Evolutionary conservation across 2,797 vertebrate genomes (phyloP), one percentile per base, ranked within the genome.

Genomic region (Hippocampus kuda): DNA sequence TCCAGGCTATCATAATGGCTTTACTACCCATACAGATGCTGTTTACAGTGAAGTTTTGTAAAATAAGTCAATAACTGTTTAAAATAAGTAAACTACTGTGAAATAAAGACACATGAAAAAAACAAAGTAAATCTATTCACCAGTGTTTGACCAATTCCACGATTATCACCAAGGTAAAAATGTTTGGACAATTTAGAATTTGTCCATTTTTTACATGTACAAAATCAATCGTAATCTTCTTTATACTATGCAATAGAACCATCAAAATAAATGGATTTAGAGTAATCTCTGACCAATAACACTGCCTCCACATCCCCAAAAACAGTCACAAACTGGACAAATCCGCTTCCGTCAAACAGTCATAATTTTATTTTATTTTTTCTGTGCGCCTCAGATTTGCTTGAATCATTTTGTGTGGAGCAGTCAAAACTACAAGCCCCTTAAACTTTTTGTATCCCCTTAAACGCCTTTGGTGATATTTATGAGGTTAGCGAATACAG

Each of bases 401-500:
- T 7, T 60, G 18, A 1, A 7, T 30, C 15, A 2, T 60, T 60
- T 60, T 60, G 57, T 34, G 16, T 18, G 27, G n/a, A 12, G 20
- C 9, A 54, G 10, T 3, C 9, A 54, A 4, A 24, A 2, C 27
- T 1, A 60, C 15, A 6, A 66, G 24, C 7, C 15, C 20, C 66
- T 42, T 53, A 34, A 60, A 60, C 13, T n/a, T 13, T 44, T 53
- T 34, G 34, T 4, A 51, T 56, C 46, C 22, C 22, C 53, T 53
- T 66, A 16, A 27, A 49, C n/a, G 64, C 67, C 66, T 75, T 84
- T 85, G 73, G 26, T 27, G 20, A 53, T 65, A 80, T 83, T 80
- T 66, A 68, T 8, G 26, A 46, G 12, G 51, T 68, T 77, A 72
- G 75, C 71, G n/a, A 65, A 65, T 65, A 64, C 9, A 64, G 62